These are phyloP conservation scores for Tetramorium alpestre DNA, from an alignment of 1,140 invertebrate genomes.

Conservation along the genomic window DNA sequence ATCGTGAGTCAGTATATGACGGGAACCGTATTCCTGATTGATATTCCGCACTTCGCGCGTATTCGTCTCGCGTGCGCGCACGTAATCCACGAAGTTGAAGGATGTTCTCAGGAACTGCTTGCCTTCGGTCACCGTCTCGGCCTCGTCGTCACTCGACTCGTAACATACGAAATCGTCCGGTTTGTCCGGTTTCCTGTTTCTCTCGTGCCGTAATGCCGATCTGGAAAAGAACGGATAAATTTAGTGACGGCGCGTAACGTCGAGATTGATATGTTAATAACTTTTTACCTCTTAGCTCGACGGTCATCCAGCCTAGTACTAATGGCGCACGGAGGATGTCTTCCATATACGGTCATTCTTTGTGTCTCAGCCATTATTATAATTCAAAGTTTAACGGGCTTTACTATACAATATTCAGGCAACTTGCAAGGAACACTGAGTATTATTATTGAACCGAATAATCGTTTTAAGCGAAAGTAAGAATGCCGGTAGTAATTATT, in stretches of 20 bases:
- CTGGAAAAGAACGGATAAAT: constrained; percentile 67
- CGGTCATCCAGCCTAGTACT: constrained; percentile 90
- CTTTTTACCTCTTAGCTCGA: constrained; percentile 86
- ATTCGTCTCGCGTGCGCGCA: constrained; percentile 91
- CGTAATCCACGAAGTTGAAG: constrained; percentile 94
- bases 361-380: constrained; percentile 85
- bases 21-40: constrained; percentile 92
- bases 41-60: constrained; percentile 90
- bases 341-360: constrained; percentile 88
- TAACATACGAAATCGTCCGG: constrained; percentile 96
- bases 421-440: constrained; percentile 52
- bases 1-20: constrained; percentile 95
- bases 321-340: constrained; percentile 90
- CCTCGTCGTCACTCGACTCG: constrained; percentile 94
- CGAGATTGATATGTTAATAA: neutral
- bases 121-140: constrained; percentile 90
- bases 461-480: neutral
- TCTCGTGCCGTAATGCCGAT: constrained; percentile 87
- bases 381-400: constrained; percentile 36
- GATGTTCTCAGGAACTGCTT: constrained; percentile 91
- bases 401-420: constrained; percentile 33
- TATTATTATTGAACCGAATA: constrained; percentile 25
- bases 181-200: constrained; percentile 92
- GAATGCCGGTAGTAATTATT: neutral
- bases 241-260: neutral